Evolutionary conservation across 2,888 invertebrate species (phyloP).

Genomic region (Drosophila nigritarsus): DNA sequence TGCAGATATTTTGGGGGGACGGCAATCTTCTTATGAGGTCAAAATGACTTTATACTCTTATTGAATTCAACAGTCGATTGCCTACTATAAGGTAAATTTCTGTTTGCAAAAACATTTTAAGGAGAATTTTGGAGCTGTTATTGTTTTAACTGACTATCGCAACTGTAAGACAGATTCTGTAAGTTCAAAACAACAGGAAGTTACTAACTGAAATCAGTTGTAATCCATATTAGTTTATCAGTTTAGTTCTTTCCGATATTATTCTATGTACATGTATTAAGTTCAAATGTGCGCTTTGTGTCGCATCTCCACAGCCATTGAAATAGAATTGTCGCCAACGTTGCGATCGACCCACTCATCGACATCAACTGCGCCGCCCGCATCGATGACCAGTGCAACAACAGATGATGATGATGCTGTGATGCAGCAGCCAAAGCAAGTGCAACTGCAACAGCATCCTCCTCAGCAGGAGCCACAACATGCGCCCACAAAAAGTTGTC

Average conservation of each 20-base stretch:
- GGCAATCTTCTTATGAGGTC: background rate
- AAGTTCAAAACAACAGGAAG: background rate
- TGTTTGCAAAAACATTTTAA: background rate
- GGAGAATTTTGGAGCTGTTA: background rate
- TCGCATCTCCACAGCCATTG: constrained; percentile 45
- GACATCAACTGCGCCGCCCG: constrained; percentile 73
- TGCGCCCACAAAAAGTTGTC: constrained; percentile 82
- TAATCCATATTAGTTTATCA: background rate
- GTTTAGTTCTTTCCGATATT: background rate
- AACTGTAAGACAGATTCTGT: background rate
- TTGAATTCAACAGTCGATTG: background rate
- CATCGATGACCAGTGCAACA: constrained; percentile 69
- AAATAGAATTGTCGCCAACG: constrained; percentile 20
- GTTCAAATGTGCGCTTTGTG: constrained; percentile 10
- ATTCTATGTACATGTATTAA: constrained; percentile 19
- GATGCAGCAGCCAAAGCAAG: background rate
- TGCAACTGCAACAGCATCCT: constrained; percentile 3
- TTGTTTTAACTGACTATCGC: background rate
- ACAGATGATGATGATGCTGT: constrained; percentile 34
- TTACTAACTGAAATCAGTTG: background rate
- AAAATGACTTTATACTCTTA: background rate
- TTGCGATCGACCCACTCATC: constrained; percentile 61
- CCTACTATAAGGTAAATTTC: background rate
- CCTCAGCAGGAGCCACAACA: constrained; percentile 23
- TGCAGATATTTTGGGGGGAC: background rate